These are phyloP conservation scores for Lagopus muta DNA, from an alignment of 2,113 vertebrate species.

Conservation along the genomic window DNA sequence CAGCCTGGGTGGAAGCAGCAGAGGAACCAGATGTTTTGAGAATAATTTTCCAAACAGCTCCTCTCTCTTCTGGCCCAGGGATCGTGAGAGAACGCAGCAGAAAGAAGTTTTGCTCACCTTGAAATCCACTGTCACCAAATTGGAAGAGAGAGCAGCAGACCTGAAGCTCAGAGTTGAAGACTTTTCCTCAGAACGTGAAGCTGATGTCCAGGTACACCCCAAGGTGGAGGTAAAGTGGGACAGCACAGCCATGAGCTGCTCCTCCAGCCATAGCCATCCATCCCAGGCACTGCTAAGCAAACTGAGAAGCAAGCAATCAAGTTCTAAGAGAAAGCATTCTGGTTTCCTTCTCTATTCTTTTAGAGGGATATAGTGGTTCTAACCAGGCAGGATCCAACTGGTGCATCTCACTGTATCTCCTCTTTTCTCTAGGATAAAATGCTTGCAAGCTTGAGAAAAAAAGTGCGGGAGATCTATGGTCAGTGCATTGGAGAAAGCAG, in stretches of 20 bases:
- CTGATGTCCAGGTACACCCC: conserved; percentile 80
- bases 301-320: accelerated
- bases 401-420: neutral
- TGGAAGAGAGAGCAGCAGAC: conserved; percentile 78
- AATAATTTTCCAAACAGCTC: neutral
- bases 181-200: conserved; percentile 78
- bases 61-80: conserved; percentile 71
- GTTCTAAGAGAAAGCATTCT: neutral
- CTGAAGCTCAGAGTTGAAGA: conserved; percentile 82
- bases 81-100: conserved; percentile 80
- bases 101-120: conserved; percentile 76
- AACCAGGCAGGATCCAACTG: neutral
- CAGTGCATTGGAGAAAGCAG: conserved; percentile 81
- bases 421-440: conserved; percentile 78
- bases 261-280: neutral
- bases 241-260: accelerated
- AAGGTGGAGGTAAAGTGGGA: neutral
- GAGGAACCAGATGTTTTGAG: accelerated
- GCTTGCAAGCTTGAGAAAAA: conserved; percentile 79
- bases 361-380: neutral
- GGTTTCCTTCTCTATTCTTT: neutral
- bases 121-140: conserved; percentile 74
- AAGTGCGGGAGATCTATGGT: conserved; percentile 87
- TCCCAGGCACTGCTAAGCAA: neutral
- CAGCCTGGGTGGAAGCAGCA: neutral